These are phyloP conservation scores for Meta bourneti DNA, from an alignment of 2,888 invertebrate species.

Conservation along the genomic window DNA sequence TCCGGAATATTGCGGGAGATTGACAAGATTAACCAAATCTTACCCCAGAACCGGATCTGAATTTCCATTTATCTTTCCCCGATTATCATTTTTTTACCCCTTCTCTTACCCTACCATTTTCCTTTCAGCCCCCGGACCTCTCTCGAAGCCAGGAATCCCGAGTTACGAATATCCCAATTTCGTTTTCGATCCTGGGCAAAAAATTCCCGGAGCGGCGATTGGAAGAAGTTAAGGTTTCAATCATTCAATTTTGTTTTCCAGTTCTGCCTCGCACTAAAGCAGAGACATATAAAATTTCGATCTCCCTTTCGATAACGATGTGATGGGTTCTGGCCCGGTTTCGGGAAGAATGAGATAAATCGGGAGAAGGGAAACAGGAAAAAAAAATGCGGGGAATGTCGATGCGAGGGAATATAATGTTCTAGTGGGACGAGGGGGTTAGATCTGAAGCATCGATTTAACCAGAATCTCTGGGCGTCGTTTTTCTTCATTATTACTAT, in stretches of 20 bases:
- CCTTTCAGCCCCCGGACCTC: background rate
- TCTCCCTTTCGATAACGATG: conserved; percentile 39
- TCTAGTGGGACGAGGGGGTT: background rate
- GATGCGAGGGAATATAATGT: conserved; percentile 20
- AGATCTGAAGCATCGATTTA: conserved; percentile 23
- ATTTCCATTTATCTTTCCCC: background rate
- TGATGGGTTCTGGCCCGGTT: conserved; percentile 1
- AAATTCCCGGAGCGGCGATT: conserved; percentile 27
- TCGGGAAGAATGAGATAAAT: conserved; percentile 32
- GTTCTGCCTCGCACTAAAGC: background rate
- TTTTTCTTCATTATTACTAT: conserved; percentile 11
- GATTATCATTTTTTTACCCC: background rate
- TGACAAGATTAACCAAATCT: conserved; percentile 15
- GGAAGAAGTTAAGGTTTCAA: conserved; percentile 58
- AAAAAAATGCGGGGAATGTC: conserved; percentile 24
- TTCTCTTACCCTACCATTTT: background rate
- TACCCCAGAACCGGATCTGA: background rate
- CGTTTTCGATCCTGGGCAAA: conserved; percentile 24
- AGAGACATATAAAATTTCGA: conserved; percentile 29
- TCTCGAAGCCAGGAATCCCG: conserved; percentile 15
- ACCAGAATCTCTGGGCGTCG: conserved; percentile 1
- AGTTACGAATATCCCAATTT: conserved; percentile 56
- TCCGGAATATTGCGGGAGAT: background rate
- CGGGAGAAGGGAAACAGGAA: background rate
- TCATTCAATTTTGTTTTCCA: conserved; percentile 32